These are phyloP conservation scores for Tipula unca DNA, from an alignment of 2,888 invertebrate species.

Conservation along the genomic window DNA sequence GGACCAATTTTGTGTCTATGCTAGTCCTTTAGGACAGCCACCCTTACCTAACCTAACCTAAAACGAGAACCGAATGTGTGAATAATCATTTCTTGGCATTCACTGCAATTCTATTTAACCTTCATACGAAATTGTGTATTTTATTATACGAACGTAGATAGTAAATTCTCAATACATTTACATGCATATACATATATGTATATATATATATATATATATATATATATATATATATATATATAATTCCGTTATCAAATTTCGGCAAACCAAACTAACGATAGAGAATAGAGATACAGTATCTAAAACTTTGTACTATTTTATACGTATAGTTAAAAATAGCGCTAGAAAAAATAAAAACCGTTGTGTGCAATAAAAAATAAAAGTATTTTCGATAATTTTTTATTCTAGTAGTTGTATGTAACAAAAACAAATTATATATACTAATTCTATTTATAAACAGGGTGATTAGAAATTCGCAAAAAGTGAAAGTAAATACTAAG, in stretches of 20 bases:
- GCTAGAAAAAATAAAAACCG: not conserved
- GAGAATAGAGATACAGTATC: not conserved
- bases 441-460: not conserved
- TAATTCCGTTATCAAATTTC: not conserved
- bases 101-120: not conserved
- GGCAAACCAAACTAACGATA: not conserved
- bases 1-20: too few relatives aligned
- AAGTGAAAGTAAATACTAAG: not conserved
- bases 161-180: not conserved
- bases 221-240: not conserved
- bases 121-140: too few relatives aligned
- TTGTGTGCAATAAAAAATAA: conserved; percentile 4
- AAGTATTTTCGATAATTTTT: not conserved
- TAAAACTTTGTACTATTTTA: not conserved
- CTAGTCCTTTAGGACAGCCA: too few relatives aligned
- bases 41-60: too few relatives aligned
- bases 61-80: too few relatives aligned
- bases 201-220: not conserved
- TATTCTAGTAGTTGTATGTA: not conserved
- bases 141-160: not conserved
- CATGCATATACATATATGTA: not conserved
- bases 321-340: not conserved
- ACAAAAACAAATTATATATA: not conserved
- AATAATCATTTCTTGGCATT: not conserved
- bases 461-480: not conserved